A percentile compares a stretch with the other conserved stretches of the same genome.
Conservation (phyloP, 2,113 vertebrate genomes). For the Paralichthys olivaceus region DNA sequence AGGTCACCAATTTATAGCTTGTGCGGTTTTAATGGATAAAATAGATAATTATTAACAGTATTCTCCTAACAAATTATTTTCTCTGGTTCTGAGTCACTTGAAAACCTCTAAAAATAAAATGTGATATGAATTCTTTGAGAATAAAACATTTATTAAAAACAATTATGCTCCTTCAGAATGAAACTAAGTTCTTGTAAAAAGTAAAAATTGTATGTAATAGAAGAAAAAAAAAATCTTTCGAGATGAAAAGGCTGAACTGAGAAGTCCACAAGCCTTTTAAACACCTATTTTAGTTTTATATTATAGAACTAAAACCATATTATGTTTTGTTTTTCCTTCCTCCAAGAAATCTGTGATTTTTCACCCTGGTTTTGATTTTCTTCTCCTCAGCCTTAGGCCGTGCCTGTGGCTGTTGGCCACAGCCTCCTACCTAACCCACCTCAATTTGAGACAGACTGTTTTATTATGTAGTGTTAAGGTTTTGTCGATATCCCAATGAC, state of each 20-base stretch:
- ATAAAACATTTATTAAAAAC: neutral
- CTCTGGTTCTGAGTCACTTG: neutral
- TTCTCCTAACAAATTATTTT: neutral
- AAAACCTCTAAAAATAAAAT: neutral
- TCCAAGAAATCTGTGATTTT: constrained; percentile 16
- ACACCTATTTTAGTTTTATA: constrained; percentile 2
- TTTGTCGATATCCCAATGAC: constrained; percentile 32
- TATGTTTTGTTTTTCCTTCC: neutral
- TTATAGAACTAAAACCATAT: neutral
- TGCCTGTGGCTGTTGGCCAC: constrained; percentile 50
- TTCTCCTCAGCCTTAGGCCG: constrained; percentile 31
- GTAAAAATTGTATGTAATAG: too few species aligned
- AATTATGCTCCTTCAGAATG: neutral
- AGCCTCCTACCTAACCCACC: constrained; percentile 18
- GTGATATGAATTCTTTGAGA: neutral
- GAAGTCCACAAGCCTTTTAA: constrained; percentile 8
- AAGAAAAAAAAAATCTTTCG: neutral
- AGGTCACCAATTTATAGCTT: neutral
- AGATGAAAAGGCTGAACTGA: neutral
- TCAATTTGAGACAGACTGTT: constrained; percentile 35
- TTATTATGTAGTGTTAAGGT: constrained; percentile 50
- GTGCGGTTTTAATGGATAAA: neutral
- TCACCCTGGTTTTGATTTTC: constrained; percentile 39
- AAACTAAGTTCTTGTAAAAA: neutral
- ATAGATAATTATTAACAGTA: neutral